phyloP scores from a whole-genome alignment of 2,888 invertebrate species.

The Holacanthella duospinosa region DNA sequence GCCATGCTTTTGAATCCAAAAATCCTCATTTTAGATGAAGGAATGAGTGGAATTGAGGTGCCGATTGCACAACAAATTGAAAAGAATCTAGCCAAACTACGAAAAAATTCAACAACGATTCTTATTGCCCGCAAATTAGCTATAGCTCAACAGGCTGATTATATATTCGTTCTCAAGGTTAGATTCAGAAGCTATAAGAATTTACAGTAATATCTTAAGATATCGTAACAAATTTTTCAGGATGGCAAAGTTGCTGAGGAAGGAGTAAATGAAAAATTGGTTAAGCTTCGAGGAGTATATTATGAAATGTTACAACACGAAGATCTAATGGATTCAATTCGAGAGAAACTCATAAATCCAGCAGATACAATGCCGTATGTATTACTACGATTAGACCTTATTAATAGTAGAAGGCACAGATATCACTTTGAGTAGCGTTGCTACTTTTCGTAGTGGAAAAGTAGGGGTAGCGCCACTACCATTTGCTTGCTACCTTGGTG shows the following conservation, averaged over 20 bases:
- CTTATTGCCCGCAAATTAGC: neutral
- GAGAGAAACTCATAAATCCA: too few relatives aligned
- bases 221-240: too few relatives aligned
- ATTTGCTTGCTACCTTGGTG: too few relatives aligned
- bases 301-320: neutral
- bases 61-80: neutral
- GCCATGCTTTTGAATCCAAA: conserved; percentile 6
- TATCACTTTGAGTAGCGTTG: too few relatives aligned
- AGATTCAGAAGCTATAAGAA: neutral
- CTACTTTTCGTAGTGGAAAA: too few relatives aligned
- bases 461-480: too few relatives aligned
- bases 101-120: neutral
- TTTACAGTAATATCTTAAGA: neutral
- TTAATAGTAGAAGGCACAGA: too few relatives aligned
- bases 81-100: neutral
- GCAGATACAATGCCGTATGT: too few relatives aligned
- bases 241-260: neutral
- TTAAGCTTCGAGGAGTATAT: neutral
- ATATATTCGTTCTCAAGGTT: neutral
- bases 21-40: conserved; percentile 19
- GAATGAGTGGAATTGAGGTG: conserved; percentile 7
- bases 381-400: too few relatives aligned
- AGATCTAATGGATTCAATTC: neutral
- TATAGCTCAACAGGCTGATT: neutral
- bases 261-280: conserved; percentile 6